phyloP scores from a whole-genome alignment of 1,140 invertebrate species.

The Caenorhabditis briggsae region DNA sequence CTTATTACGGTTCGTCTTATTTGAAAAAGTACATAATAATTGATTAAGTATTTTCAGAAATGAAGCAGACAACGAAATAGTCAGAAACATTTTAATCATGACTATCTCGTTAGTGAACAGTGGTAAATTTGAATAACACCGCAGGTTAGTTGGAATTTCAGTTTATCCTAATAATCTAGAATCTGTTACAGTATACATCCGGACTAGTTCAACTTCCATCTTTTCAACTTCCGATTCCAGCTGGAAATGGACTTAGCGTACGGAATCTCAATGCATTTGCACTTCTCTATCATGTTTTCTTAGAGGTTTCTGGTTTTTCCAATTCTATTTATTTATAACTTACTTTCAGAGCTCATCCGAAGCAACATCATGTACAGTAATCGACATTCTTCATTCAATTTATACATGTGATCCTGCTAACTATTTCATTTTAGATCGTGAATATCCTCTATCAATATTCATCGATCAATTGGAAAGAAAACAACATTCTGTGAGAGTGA shows the following conservation, averaged over 20 bases:
- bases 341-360: conserved; percentile 67
- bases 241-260: conserved; percentile 69
- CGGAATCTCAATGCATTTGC: conserved; percentile 72
- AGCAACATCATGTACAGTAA: conserved; percentile 85
- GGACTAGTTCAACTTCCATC: conserved; percentile 70
- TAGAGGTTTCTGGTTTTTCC: conserved; percentile 27
- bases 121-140: conserved; percentile 70
- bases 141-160: conserved; percentile 33
- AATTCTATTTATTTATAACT: not conserved
- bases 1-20: conserved; percentile 81
- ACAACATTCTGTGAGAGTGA: conserved; percentile 88
- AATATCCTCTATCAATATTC: conserved; percentile 94
- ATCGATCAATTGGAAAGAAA: conserved; percentile 94
- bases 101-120: conserved; percentile 71
- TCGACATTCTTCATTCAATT: conserved; percentile 94
- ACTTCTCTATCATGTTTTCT: conserved; percentile 73
- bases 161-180: not conserved
- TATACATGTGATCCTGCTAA: conserved; percentile 98
- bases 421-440: conserved; percentile 96
- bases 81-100: conserved; percentile 70
- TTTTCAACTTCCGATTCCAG: conserved; percentile 69
- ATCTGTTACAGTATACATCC: conserved; percentile 57
- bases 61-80: conserved; percentile 67
- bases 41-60: conserved; percentile 52
- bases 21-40: not conserved